phyloP scores from a whole-genome alignment of 1,140 invertebrate genomes.

The Spodoptera frugiperda region DNA sequence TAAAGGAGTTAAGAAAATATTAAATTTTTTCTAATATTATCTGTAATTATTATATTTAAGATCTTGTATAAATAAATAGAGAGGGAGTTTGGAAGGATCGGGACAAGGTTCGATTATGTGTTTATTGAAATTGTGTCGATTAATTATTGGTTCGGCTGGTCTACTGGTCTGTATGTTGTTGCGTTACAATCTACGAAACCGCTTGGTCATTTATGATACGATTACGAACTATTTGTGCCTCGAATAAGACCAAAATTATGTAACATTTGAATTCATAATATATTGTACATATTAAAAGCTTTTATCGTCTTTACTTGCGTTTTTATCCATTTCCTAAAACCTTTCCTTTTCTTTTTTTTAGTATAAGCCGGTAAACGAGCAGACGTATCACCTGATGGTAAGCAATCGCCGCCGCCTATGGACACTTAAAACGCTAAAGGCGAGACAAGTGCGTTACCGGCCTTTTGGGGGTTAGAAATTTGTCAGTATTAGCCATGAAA shows the following conservation, averaged over 20 bases:
- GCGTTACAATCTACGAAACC: conserved; percentile 8
- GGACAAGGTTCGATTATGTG: too few relatives aligned
- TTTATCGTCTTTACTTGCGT: conserved; percentile 15
- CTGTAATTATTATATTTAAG: neutral
- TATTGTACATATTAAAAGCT: conserved; percentile 42
- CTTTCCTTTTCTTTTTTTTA: too few relatives aligned
- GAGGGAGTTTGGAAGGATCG: neutral
- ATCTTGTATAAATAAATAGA: neutral
- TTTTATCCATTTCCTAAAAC: neutral
- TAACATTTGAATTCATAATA: conserved; percentile 34
- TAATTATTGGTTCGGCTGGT: neutral
- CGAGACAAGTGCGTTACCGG: too few relatives aligned
- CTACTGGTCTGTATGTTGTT: neutral
- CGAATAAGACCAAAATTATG: conserved; percentile 37
- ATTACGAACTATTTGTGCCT: conserved; percentile 18
- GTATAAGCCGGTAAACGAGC: too few relatives aligned
- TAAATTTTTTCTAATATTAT: neutral
- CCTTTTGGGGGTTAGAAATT: too few relatives aligned
- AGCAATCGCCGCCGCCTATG: too few relatives aligned
- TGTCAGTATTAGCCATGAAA: too few relatives aligned
- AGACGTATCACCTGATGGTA: too few relatives aligned
- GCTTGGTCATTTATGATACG: conserved; percentile 9
- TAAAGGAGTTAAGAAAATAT: neutral
- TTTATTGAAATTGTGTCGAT: too few relatives aligned
- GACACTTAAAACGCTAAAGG: too few relatives aligned